Conservation (phyloP, 2,888 invertebrate species). For the Eristalinus sepulchralis region DNA sequence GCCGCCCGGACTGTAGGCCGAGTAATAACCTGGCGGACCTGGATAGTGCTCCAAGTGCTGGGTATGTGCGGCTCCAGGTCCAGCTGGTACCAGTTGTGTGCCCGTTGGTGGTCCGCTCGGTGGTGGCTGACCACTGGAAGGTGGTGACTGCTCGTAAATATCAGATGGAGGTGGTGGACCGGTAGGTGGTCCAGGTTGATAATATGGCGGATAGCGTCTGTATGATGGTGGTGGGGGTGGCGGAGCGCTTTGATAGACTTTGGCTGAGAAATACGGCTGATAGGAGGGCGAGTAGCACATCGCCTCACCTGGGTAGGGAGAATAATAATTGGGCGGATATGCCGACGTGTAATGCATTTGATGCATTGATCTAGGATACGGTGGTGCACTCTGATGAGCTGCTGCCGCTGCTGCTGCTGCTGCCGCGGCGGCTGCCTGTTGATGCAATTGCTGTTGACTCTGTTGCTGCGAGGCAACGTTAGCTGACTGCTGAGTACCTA, state of each 20-base stretch:
- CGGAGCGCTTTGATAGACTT: constrained; percentile 81
- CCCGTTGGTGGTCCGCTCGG: constrained; percentile 75
- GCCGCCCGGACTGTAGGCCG: constrained; percentile 81
- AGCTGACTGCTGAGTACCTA: constrained; percentile 70
- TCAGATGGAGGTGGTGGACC: constrained; percentile 76
- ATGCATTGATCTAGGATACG: constrained; percentile 80
- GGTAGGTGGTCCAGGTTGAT: constrained; percentile 75
- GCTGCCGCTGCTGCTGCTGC: constrained; percentile 77
- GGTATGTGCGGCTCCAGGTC: constrained; percentile 78
- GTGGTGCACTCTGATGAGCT: constrained; percentile 78
- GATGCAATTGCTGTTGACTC: constrained; percentile 76
- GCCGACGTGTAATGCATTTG: constrained; percentile 81
- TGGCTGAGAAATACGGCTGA: constrained; percentile 82
- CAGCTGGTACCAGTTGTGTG: constrained; percentile 80
- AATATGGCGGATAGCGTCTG: constrained; percentile 76
- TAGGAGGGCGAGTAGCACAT: constrained; percentile 82
- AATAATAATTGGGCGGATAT: constrained; percentile 80
- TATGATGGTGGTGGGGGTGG: constrained; percentile 80
- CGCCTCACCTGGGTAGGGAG: constrained; percentile 80
- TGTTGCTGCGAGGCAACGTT: constrained; percentile 72
- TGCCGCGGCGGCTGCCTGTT: constrained; percentile 74
- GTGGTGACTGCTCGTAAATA: constrained; percentile 78
- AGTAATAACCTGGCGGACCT: constrained; percentile 83
- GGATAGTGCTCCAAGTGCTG: constrained; percentile 82
- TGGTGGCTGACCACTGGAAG: constrained; percentile 71